A percentile compares a stretch with the other conserved stretches of the same genome.
Conservation (phyloP, 2,113 vertebrate genomes). For the Neodontobutis hainanensis region DNA sequence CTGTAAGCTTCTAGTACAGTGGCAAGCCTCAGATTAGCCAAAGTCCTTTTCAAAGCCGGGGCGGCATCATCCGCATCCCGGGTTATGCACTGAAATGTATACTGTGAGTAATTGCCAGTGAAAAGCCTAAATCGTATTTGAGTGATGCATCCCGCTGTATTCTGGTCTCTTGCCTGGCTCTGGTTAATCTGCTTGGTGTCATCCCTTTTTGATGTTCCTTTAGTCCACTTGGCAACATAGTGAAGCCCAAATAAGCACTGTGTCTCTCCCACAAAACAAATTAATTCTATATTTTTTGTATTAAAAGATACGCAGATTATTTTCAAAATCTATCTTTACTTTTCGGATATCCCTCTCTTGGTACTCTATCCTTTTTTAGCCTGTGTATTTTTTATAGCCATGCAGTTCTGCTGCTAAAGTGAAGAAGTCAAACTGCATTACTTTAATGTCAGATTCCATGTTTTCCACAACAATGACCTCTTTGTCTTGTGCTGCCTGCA, state of each 20-base stretch:
- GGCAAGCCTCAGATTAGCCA: conserved; percentile 54
- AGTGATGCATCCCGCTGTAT: conserved; percentile 61
- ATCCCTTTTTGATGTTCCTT: conserved; percentile 52
- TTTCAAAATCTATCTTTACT: conserved; percentile 6
- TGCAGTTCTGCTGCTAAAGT: conserved; percentile 32
- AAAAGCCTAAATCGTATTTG: conserved; percentile 71
- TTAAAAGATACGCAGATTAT: conserved; percentile 24
- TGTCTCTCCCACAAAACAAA: conserved; percentile 30
- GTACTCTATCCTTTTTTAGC: not conserved
- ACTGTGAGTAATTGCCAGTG: conserved; percentile 69
- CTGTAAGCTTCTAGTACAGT: conserved; percentile 38
- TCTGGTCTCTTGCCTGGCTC: conserved; percentile 44
- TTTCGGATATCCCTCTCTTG: not conserved
- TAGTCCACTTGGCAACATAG: conserved; percentile 38
- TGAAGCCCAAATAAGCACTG: conserved; percentile 59
- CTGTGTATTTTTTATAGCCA: conserved; percentile 19
- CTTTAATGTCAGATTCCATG: conserved; percentile 70
- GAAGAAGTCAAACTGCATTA: conserved; percentile 56
- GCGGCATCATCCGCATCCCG: conserved; percentile 26
- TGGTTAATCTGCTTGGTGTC: conserved; percentile 67
- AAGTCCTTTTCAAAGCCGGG: conserved; percentile 49
- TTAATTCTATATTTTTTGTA: conserved; percentile 40
- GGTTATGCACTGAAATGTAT: conserved; percentile 53
- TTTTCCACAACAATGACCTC: conserved; percentile 72
- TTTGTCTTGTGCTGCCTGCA: conserved; percentile 71